Evolutionary conservation across 2,888 invertebrate genomes (phyloP).

Genomic region (Drosophila antonietae): DNA sequence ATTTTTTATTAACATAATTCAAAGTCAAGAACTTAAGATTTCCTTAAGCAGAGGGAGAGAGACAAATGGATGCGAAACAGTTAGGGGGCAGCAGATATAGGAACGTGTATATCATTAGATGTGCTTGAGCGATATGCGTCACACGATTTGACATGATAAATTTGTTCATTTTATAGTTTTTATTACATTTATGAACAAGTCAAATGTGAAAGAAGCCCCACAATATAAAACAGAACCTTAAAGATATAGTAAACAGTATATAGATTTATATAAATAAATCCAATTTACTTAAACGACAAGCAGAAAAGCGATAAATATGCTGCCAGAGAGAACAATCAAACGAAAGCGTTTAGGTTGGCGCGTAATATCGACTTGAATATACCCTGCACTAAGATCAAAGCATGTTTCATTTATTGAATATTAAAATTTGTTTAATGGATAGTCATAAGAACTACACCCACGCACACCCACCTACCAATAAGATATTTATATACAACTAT

Average conservation of each 20-base stretch:
- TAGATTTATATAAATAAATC: not conserved
- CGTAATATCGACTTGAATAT: not conserved
- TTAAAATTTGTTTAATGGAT: not conserved
- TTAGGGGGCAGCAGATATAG: not conserved
- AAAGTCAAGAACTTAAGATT: conserved; percentile 65
- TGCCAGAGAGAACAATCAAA: not conserved
- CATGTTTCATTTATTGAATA: not conserved
- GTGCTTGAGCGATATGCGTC: conserved; percentile 67
- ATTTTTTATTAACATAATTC: conserved; percentile 44
- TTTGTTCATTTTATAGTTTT: conserved; percentile 70
- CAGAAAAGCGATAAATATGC: not conserved
- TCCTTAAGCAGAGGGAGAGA: not conserved
- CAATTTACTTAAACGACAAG: not conserved
- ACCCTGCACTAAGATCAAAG: not conserved
- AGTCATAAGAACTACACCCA: not conserved
- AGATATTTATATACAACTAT: not conserved
- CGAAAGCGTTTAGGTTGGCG: not conserved
- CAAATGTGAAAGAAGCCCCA: conserved; percentile 19
- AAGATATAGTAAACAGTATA: not conserved
- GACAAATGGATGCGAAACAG: not conserved
- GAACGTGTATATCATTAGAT: conserved; percentile 37
- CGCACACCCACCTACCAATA: not conserved
- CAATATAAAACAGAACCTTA: not conserved
- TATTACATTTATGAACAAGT: conserved; percentile 48
- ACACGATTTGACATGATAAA: conserved; percentile 70